These are phyloP conservation scores for Acomys russatus DNA, from an alignment of 2,797 vertebrate species.

Conservation along the genomic window DNA sequence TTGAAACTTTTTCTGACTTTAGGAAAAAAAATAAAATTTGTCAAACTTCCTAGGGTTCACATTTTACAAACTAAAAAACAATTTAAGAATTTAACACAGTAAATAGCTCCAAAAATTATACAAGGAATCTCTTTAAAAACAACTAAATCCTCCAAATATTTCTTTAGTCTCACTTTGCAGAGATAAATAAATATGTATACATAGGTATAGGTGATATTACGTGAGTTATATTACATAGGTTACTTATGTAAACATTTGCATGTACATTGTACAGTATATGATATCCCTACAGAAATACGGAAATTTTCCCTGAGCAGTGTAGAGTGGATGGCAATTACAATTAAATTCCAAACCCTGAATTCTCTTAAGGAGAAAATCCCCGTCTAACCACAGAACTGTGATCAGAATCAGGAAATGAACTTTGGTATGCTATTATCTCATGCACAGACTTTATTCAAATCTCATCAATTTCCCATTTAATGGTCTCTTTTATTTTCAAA, in stretches of 20 bases:
- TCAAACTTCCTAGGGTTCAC: background rate
- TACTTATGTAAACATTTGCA: background rate
- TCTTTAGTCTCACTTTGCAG: background rate
- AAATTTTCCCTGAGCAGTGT: background rate
- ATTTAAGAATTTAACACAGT: background rate
- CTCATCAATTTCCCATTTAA: slow-evolving; percentile 38
- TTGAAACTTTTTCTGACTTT: background rate
- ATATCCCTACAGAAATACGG: background rate
- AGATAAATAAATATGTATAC: background rate
- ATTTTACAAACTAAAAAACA: background rate
- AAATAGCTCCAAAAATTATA: background rate
- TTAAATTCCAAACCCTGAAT: background rate
- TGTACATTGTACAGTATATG: background rate
- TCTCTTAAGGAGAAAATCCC: slow-evolving; percentile 8
- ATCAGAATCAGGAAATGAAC: slow-evolving; percentile 50
- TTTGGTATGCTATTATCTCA: slow-evolving; percentile 5
- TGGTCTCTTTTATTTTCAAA: slow-evolving; percentile 29
- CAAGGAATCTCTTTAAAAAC: background rate
- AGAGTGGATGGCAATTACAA: background rate
- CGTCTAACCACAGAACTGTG: background rate
- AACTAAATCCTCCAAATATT: background rate
- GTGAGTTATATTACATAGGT: background rate
- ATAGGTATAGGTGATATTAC: background rate
- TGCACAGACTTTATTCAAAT: slow-evolving; percentile 39
- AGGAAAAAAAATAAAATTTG: background rate